phyloP scores from a whole-genome alignment of 2,888 invertebrate species.

The Cerastis rubricosa region DNA sequence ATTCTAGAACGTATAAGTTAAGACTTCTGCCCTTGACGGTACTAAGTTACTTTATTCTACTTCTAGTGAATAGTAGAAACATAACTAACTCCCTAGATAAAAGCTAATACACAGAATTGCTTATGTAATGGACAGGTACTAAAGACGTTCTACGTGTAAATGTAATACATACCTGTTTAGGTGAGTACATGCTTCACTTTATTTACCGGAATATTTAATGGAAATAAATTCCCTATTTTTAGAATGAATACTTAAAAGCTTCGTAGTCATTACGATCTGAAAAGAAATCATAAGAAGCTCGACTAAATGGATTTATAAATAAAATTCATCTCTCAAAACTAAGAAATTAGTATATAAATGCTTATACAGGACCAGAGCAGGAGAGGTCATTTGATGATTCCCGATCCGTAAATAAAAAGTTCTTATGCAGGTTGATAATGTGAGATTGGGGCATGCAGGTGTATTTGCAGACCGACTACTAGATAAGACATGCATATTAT shows the following conservation, averaged over 20 bases:
- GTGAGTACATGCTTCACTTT: neutral
- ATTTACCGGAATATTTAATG: neutral
- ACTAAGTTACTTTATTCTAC: constrained; percentile 3
- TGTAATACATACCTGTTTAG: neutral
- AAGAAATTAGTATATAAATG: neutral
- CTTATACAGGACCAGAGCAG: neutral
- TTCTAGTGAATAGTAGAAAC: neutral
- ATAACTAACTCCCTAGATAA: constrained; percentile 22
- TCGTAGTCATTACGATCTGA: neutral
- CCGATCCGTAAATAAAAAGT: too few relatives aligned
- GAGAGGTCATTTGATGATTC: too few relatives aligned
- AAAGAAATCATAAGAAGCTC: constrained; percentile 4
- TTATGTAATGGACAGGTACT: constrained; percentile 6
- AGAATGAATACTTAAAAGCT: neutral
- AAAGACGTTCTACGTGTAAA: neutral
- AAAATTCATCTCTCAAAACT: neutral
- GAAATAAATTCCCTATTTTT: neutral
- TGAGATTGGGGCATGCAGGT: too few relatives aligned
- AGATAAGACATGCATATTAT: neutral
- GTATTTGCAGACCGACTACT: too few relatives aligned
- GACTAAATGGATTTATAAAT: neutral
- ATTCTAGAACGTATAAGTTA: neutral
- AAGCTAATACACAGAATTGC: constrained; percentile 23
- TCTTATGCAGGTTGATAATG: neutral
- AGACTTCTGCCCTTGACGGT: constrained; percentile 16